Evolutionary conservation across 2,888 invertebrate genomes (phyloP).

Genomic region (Drosophila melanosoma): DNA sequence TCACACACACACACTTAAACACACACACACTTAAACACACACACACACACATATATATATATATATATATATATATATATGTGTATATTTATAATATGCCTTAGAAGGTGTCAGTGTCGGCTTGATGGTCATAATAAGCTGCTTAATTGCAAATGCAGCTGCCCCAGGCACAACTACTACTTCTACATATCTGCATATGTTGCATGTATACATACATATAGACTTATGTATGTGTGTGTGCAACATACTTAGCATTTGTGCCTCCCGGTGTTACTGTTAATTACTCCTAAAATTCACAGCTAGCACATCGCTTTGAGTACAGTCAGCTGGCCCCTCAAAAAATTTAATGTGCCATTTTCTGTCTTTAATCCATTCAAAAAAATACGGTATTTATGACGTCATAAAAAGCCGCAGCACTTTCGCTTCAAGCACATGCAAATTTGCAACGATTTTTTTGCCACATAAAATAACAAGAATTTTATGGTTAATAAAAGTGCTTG

Average conservation of each 20-base stretch:
- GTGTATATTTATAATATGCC: slow-evolving; percentile 1
- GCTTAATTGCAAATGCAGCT: slow-evolving; percentile 73
- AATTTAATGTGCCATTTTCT: slow-evolving; percentile 55
- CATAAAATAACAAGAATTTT: slow-evolving; percentile 78
- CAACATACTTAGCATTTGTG: slow-evolving; percentile 33
- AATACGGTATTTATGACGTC: slow-evolving; percentile 60
- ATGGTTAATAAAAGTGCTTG: slow-evolving; percentile 68
- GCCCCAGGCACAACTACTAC: slow-evolving; percentile 33
- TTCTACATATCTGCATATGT: too few relatives aligned
- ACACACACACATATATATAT: background rate
- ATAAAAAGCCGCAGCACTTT: slow-evolving; percentile 52
- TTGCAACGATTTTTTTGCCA: slow-evolving; percentile 72
- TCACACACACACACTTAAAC: slow-evolving; percentile 10
- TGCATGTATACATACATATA: background rate
- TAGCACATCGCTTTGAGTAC: slow-evolving; percentile 25
- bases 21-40: background rate
- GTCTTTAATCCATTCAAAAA: slow-evolving; percentile 56
- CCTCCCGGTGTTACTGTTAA: slow-evolving; percentile 36
- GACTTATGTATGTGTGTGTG: background rate
- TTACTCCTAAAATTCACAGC: slow-evolving; percentile 45
- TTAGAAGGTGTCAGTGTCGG: slow-evolving; percentile 52
- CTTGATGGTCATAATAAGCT: slow-evolving; percentile 61
- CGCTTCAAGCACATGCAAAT: slow-evolving; percentile 69
- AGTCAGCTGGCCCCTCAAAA: slow-evolving; percentile 24
- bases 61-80: too few relatives aligned